A percentile compares a stretch with the other conserved stretches of the same genome.
phyloP scores from a whole-genome alignment of 2,888 invertebrate genomes.

The Leptinotarsa juncta region DNA sequence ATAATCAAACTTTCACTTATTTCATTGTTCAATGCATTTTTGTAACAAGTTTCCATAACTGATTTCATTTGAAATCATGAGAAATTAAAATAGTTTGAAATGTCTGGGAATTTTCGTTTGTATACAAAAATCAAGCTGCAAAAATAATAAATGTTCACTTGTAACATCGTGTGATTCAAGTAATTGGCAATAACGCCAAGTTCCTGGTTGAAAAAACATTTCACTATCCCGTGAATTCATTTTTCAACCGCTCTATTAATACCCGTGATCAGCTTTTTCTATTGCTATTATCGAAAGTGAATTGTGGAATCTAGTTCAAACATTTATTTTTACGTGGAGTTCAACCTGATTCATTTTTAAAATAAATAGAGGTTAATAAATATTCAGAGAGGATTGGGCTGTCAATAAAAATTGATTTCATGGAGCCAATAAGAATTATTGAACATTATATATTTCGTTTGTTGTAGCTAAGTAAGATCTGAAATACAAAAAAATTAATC shows the following conservation, averaged over 20 bases:
- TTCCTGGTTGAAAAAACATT: slow-evolving; percentile 3
- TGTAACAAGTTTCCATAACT: too few relatives aligned
- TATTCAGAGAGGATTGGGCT: neutral
- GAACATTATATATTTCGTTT: too few relatives aligned
- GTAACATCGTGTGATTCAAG: neutral
- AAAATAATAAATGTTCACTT: neutral
- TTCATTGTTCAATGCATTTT: too few relatives aligned
- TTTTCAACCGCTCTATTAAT: slow-evolving; percentile 13
- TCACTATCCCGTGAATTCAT: neutral
- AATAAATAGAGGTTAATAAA: slow-evolving; percentile 4
- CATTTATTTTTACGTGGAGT: neutral
- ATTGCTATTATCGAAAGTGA: neutral
- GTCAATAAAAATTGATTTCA: neutral
- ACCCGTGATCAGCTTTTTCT: neutral
- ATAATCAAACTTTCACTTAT: too few relatives aligned
- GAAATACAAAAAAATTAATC: too few relatives aligned
- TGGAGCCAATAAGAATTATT: too few relatives aligned
- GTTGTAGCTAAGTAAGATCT: too few relatives aligned
- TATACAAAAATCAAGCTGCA: too few relatives aligned
- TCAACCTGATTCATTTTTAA: neutral
- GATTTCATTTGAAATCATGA: too few relatives aligned
- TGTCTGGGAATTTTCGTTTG: too few relatives aligned
- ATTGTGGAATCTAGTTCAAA: neutral
- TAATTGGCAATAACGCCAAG: neutral
- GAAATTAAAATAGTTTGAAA: too few relatives aligned